phyloP scores from a whole-genome alignment of 53 echinoderm and acorn worm species.

The Apostichopus leukothele region DNA sequence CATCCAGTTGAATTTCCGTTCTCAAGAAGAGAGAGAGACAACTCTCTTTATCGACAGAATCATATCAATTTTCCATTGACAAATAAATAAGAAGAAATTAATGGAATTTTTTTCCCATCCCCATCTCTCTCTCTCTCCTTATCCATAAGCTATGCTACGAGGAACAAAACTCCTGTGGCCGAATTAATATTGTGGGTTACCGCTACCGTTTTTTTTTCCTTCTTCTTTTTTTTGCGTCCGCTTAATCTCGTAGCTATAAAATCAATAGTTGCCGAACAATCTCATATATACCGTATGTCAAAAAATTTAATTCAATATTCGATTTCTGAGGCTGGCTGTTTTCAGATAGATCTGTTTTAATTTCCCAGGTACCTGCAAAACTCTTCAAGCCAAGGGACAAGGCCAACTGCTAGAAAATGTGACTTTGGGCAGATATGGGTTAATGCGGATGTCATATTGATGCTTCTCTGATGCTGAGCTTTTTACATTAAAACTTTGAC shows the following conservation, averaged over 20 bases:
- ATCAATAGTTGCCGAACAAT: slow-evolving; percentile 33
- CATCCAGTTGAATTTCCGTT: background rate
- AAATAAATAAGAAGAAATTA: background rate
- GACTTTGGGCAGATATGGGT: background rate
- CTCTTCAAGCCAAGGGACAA: background rate
- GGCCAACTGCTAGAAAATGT: background rate
- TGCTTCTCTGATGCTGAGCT: background rate
- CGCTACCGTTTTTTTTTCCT: background rate
- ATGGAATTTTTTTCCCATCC: background rate
- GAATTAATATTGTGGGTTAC: slow-evolving; percentile 30
- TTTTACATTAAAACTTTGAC: background rate
- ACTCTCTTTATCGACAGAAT: background rate
- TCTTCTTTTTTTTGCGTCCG: background rate
- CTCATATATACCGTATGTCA: slow-evolving; percentile 19
- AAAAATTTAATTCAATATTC: slow-evolving; percentile 44
- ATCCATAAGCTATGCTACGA: slow-evolving; percentile 15
- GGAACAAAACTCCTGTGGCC: slow-evolving; percentile 21
- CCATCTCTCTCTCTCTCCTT: background rate
- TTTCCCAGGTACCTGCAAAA: slow-evolving; percentile 24
- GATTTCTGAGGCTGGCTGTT: slow-evolving; percentile 7
- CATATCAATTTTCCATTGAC: slow-evolving; percentile 7
- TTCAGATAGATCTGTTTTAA: background rate
- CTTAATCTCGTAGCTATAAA: slow-evolving; percentile 33
- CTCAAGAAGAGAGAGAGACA: background rate
- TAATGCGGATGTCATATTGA: slow-evolving; percentile 9